Base-by-base conservation (phyloP, 2,797 vertebrate species). In the Tarsius wallacei region DNA sequence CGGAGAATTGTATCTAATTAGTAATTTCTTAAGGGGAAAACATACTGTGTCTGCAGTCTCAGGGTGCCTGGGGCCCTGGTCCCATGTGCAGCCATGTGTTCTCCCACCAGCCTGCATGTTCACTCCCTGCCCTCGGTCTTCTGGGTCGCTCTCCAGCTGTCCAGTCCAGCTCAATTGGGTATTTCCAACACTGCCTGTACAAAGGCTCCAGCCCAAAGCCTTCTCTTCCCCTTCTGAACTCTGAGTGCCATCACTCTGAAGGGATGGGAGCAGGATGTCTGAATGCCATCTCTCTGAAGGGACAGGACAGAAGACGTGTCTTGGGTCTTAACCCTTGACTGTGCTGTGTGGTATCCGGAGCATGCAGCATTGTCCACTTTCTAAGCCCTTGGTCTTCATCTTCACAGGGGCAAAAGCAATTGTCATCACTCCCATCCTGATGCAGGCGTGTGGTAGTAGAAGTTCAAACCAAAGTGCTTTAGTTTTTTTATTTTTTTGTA, bases 31-130 rank as follows among this genome's bases (percentile, higher is more conserved):
- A 17, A 13, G n/a, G 9, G 5, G 22, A 31, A 47, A n/a, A 16
- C 24, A 0, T 4, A 4, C 6, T 3, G 31, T 2, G 5, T 1
- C 0, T 10, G 9, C 2, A 2, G 51, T 22, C 55, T 21, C 5
- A 10, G 28, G 19, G 2, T 12, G 6, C 61, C 47, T 9, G 0
- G 5, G 5, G 1, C 61, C 2, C 61, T 11, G 19, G 57, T 57
- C 15, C 78, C 1, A 2, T 1, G 10, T 2, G 11, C 2, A 1
- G 13, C 7, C 5, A 2, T 53, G 13, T 2, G n/a, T 12, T 51
- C 28, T 42, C 14, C 64, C 53, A 2, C 36, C 14, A 1, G 31
- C 31, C 57, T 0, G 9, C 33, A 1, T 9, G 1, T 22, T 49
- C 42, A 42, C 42, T 6, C 24, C 26, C 33, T 19, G 19, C 7